These are phyloP conservation scores for Planiliza haematocheilus DNA, from an alignment of 2,113 vertebrate genomes.

Conservation along the genomic window DNA sequence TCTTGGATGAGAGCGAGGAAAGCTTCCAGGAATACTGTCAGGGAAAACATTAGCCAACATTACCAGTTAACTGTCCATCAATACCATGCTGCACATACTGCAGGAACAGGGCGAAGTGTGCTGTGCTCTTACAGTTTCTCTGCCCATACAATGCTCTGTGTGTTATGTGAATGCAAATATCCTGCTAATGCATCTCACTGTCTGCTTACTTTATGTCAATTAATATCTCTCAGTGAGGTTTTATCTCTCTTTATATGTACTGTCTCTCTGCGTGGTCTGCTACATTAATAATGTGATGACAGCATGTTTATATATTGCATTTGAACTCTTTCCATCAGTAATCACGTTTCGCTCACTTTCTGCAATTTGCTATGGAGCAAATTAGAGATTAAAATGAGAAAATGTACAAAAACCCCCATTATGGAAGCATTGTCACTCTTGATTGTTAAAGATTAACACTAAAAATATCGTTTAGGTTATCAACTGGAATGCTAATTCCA, in stretches of 20 bases:
- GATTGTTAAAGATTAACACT: no score
- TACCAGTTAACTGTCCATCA: conserved; percentile 57
- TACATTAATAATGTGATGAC: background rate
- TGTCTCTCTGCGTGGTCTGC: background rate
- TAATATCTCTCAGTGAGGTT: background rate
- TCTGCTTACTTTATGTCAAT: conserved; percentile 7
- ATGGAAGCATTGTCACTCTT: no score
- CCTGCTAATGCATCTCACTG: conserved; percentile 3
- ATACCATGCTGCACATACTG: conserved; percentile 44
- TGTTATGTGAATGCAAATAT: background rate
- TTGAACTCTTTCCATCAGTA: background rate
- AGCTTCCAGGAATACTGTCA: conserved; percentile 56
- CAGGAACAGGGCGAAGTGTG: conserved; percentile 45
- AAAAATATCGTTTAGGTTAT: no score
- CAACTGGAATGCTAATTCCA: no score
- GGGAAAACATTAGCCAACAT: conserved; percentile 52
- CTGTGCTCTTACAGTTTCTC: background rate
- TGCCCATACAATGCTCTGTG: background rate
- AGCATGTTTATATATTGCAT: background rate
- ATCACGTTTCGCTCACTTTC: background rate
- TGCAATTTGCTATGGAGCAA: background rate
- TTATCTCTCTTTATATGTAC: background rate
- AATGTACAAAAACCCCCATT: no score
- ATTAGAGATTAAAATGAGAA: no score
- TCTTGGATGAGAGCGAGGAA: conserved; percentile 11